Conservation (phyloP, 2,888 invertebrate genomes). For the Ectemnius cavifrons region DNA sequence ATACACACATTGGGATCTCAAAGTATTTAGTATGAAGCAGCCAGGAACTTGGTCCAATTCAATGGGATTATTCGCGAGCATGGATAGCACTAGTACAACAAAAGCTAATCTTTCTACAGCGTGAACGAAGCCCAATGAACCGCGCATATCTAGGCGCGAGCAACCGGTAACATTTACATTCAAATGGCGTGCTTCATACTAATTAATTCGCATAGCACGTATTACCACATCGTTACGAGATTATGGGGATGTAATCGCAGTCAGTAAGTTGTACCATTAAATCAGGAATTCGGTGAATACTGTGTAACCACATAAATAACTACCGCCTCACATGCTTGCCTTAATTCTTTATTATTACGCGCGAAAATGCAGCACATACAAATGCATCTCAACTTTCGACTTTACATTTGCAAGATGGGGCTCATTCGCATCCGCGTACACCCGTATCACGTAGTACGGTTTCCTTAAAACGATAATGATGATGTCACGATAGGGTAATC, state of each 20-base stretch:
- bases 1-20: constrained; percentile 31
- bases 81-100: constrained; percentile 9
- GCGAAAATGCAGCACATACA: constrained; percentile 22
- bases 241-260: constrained; percentile 29
- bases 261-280: constrained; percentile 45
- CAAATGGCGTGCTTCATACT: constrained; percentile 41
- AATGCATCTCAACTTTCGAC: constrained; percentile 14
- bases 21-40: constrained; percentile 48
- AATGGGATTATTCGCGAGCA: background rate
- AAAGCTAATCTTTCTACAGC: background rate
- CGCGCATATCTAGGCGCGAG: background rate
- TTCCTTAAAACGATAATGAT: constrained; percentile 32
- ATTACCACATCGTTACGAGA: constrained; percentile 39
- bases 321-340: constrained; percentile 20
- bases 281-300: constrained; percentile 46
- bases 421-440: constrained; percentile 33
- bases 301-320: constrained; percentile 21
- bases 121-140: constrained; percentile 10
- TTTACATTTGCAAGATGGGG: constrained; percentile 20
- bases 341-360: constrained; percentile 24
- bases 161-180: constrained; percentile 9
- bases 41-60: constrained; percentile 5
- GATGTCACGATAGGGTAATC: constrained; percentile 13
- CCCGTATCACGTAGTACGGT: constrained; percentile 35
- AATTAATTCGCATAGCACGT: constrained; percentile 44